phyloP scores from a whole-genome alignment of 2,888 invertebrate genomes.

The Acanthosepion esculentum region DNA sequence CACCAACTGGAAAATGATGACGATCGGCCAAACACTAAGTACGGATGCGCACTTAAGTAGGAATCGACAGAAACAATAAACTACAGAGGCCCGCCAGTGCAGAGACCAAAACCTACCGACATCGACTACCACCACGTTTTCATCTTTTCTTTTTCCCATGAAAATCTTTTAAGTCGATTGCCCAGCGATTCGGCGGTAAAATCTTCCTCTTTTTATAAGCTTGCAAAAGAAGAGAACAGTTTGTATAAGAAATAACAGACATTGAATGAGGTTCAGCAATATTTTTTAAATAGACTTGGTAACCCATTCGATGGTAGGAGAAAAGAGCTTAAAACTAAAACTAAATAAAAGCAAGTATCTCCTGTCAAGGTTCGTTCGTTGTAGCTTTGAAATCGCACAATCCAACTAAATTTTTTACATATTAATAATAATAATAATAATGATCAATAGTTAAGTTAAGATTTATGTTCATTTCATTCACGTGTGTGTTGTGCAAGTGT shows the following conservation, averaged over 20 bases:
- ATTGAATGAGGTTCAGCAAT: not conserved
- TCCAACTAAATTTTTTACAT: not conserved
- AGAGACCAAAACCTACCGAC: not conserved
- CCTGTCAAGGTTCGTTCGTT: not conserved
- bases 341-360: not conserved
- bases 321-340: not conserved
- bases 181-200: not conserved
- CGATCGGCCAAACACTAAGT: not conserved
- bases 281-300: not conserved
- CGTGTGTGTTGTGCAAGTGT: not conserved
- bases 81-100: not conserved
- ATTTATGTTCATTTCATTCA: not conserved
- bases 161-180: not conserved
- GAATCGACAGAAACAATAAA: not conserved
- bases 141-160: not conserved
- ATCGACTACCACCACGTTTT: not conserved
- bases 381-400: not conserved
- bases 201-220: not conserved
- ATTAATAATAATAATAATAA: not conserved
- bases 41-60: conserved; percentile 15
- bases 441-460: no score
- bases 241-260: not conserved
- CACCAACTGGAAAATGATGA: not conserved
- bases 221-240: not conserved
- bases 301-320: not conserved